phyloP scores from a whole-genome alignment of 2,113 vertebrate genomes.

The Candoia aspera region DNA sequence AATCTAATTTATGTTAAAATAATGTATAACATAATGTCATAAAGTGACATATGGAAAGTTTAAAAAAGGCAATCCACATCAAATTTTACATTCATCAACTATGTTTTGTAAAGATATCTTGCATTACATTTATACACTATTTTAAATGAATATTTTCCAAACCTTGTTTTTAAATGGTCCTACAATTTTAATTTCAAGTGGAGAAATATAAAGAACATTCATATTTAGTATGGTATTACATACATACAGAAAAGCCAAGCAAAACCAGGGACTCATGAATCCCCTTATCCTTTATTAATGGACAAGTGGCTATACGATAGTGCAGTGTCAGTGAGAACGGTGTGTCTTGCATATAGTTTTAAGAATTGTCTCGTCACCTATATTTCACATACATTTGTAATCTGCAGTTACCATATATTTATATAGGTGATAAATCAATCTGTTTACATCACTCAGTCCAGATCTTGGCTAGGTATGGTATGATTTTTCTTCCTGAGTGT shows the following conservation, averaged over 20 bases:
- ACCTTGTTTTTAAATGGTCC: background rate
- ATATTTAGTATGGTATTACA: background rate
- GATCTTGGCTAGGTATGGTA: conserved; percentile 7
- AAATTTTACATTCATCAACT: background rate
- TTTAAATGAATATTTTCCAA: conserved; percentile 1
- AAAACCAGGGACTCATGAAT: background rate
- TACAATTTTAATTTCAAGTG: background rate
- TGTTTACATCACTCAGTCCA: background rate
- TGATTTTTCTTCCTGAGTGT: conserved; percentile 18
- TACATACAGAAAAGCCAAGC: background rate
- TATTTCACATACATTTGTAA: background rate
- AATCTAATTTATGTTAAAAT: conserved; percentile 21
- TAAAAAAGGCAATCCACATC: background rate
- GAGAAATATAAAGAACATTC: background rate
- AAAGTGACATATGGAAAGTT: background rate
- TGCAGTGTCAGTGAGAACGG: background rate
- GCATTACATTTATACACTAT: background rate
- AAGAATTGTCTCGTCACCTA: background rate
- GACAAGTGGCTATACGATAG: background rate
- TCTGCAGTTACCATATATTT: background rate
- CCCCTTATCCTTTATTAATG: background rate
- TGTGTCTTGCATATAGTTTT: background rate
- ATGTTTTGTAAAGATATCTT: background rate
- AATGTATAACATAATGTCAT: conserved; percentile 23
- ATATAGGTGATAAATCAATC: background rate